These are phyloP conservation scores for Sus scrofa DNA, from an alignment of 2,113 vertebrate species.

Conservation along the genomic window T2T-Sscrofa CM000815.6:95977001-95977500, in stretches of 20 bases:
- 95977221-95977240: background rate
- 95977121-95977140: background rate
- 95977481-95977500: constrained; percentile 66
- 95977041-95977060: background rate
- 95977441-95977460: constrained; percentile 75
- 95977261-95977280: constrained; percentile 20
- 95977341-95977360: background rate
- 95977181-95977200: background rate
- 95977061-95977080: background rate
- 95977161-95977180: background rate
- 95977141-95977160: background rate
- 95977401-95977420: constrained; percentile 22
- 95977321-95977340: constrained; percentile 32
- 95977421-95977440: constrained; percentile 52
- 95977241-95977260: constrained; percentile 25
- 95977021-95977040: background rate
- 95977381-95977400: constrained; percentile 62
- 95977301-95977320: background rate
- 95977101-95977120: background rate
- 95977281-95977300: background rate
- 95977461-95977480: constrained; percentile 75
- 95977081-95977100: background rate
- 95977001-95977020: background rate
- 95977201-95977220: background rate
- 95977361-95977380: background rate